Conservation (phyloP, 2,113 vertebrate genomes). For the Symphodus melops region DNA sequence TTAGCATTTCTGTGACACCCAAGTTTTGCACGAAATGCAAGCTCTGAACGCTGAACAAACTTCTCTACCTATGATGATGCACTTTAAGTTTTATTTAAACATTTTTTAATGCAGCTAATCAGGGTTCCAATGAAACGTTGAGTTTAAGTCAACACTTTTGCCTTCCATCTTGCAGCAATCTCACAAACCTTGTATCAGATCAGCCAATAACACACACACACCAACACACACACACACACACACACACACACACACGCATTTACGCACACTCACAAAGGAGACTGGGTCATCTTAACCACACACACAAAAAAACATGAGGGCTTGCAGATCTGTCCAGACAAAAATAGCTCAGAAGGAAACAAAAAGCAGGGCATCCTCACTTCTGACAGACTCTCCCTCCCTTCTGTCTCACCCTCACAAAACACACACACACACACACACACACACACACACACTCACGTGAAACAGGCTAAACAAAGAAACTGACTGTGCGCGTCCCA, state of each 20-base stretch:
- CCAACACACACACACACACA: constrained; percentile 22
- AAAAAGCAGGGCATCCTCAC: constrained; percentile 64
- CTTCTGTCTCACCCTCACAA: constrained; percentile 3
- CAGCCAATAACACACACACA: constrained; percentile 24
- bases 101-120: no score
- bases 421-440: constrained; percentile 15
- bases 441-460: constrained; percentile 41
- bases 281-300: constrained; percentile 19
- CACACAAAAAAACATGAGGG: constrained; percentile 43
- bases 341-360: constrained; percentile 69
- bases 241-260: constrained; percentile 18
- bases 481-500: constrained; percentile 53
- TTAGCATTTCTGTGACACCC: not conserved
- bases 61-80: no score
- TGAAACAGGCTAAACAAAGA: constrained; percentile 63
- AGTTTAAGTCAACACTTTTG: not conserved
- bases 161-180: not conserved
- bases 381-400: not conserved
- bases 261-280: constrained; percentile 14
- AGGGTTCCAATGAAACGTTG: no score
- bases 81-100: no score
- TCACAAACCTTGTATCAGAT: constrained; percentile 20
- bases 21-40: not conserved
- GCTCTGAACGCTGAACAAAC: no score
- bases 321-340: constrained; percentile 45